Evolutionary conservation across 2,113 vertebrate genomes (phyloP), one percentile per base, ranked within the genome.

Genomic region (Chaetodon trifascialis): DNA sequence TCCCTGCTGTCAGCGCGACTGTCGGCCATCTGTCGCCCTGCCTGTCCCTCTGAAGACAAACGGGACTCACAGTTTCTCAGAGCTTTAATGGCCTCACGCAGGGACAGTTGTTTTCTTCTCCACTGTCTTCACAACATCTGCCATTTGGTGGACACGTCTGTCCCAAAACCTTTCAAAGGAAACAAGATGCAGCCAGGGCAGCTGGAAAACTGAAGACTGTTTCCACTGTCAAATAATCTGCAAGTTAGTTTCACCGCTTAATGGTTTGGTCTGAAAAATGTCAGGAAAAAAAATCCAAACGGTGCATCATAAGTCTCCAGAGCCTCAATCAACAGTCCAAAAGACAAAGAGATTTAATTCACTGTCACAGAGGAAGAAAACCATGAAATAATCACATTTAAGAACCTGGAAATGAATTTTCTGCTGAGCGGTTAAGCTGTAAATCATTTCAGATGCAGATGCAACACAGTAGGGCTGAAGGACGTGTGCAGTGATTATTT

Each of bases 21-120:
- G 40, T 25, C 54, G 16, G 25, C 88, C 84, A 89, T 86, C 81
- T 86, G 87, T 62, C 60, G 52, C 12, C 52, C 75, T 8, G 11
- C 56, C 12, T 25, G 82, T 46, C 55, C 63, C 0, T 17, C 72
- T 21, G 34, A 51, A 73, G 14, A 78, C 79, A 49, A 49, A 69
- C 74, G 0, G 78, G 64, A 81, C 77, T 64, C 63, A 0, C 67
- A 34, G 56, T 15, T 23, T 54, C 71, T 34, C 21, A 0, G 10
- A 8, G 0, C 55, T 69, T 77, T 59, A 69, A 54, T 56, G 56
- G 56, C 59, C 84, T 10, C 80, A 72, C 68, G 84, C 73, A 12
- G 82, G 40, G 82, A 1, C 74, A 11, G 11, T 85, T 88, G 86
- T 84, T 83, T 56, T 78, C 79, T 52, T 19, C 65, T 71, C 63